Evolutionary conservation across 2,888 invertebrate genomes (phyloP), one percentile per base, ranked within the genome.

Genomic region (Athetis lepigone): DNA sequence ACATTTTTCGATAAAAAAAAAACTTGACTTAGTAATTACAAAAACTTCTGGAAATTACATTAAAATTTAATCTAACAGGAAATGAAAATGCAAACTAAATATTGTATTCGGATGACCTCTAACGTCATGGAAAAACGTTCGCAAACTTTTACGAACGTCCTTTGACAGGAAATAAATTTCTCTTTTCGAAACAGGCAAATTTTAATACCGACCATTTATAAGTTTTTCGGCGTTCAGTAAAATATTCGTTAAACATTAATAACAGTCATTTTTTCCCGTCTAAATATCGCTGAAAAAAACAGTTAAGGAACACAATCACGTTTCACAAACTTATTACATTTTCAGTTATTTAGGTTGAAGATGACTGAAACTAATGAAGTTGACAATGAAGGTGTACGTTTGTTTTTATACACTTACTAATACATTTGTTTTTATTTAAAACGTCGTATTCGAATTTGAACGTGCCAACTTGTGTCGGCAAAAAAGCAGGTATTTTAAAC

Each of bases 401-500:
- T 71, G 29, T 62, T 70, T 61, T 57, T 51, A 60, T 66, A 54
- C 50, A 66, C 52, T 80, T 63, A 58, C 69, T 76, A 55, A 76
- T 75, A 77, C 67, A 65, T 75, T 74, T 80, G 64, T 75, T 80
- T 81, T 83, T 84, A 79, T 81, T 76, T 72, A 73, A 51, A 74
- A 58, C 75, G 57, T 77, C 73, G 78, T 79, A 77, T 82, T 85
- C 83, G 85, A 88, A 88, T 85, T 88, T 83, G 86, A 83, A 85
- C 87, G 87, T 87, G 90, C 88, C 87, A 90, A 88, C 85, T 88
- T 88, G 85, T 82, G 82, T 82, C 80, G 77, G 67, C 74, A 85
- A 90, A 91, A 90, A 90, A 90, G 85, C 88, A 89, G 88, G 91
- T 92, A 92, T 92, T 93, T 93, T 90, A 90, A 92, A 91, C 88